Evolutionary conservation across 2,797 vertebrate genomes (phyloP).

Genomic region (Emys orbicularis): DNA sequence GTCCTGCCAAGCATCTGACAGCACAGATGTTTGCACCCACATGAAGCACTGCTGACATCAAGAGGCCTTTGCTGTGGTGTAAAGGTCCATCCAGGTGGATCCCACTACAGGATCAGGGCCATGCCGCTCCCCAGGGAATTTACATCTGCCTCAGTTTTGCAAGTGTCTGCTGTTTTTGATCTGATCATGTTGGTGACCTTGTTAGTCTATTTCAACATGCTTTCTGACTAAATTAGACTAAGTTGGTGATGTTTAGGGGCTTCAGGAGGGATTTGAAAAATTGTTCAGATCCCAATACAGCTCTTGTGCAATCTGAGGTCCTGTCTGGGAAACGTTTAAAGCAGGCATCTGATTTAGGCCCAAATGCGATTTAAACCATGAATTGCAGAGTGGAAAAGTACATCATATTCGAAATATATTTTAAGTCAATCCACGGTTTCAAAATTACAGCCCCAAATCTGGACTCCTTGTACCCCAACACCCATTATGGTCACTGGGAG

Average conservation of each 20-base stretch:
- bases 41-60: background rate
- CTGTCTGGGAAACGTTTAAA: slow-evolving; percentile 3
- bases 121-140: fast-evolving
- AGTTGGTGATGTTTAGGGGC: slow-evolving; percentile 44
- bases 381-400: slow-evolving; percentile 36
- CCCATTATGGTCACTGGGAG: background rate
- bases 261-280: slow-evolving; percentile 28
- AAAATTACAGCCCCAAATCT: background rate
- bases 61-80: background rate
- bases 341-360: slow-evolving; percentile 42
- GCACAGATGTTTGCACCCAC: background rate
- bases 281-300: background rate
- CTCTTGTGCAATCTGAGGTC: background rate
- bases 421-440: background rate
- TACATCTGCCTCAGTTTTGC: background rate
- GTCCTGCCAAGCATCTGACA: background rate
- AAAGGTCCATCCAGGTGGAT: too few species aligned
- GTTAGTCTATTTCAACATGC: background rate
- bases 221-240: background rate
- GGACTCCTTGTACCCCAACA: background rate
- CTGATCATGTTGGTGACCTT: slow-evolving; percentile 5
- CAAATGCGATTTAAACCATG: background rate
- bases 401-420: background rate
- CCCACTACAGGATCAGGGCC: fast-evolving
- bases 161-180: background rate